Conservation (phyloP, 2,888 invertebrate genomes). For the Allolobophora icterica region DNA sequence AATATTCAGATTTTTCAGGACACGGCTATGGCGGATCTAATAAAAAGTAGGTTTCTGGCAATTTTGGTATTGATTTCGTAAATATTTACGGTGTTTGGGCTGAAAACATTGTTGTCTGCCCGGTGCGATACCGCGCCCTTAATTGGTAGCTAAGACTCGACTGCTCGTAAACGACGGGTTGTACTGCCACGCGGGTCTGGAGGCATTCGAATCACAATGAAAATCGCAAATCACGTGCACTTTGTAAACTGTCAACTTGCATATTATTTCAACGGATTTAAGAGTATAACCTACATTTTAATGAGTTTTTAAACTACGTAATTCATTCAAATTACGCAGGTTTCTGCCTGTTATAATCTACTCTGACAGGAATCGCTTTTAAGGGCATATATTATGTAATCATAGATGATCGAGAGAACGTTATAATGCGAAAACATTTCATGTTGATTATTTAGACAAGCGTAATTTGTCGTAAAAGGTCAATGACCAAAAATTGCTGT, state of each 20-base stretch:
- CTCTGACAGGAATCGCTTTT: background rate
- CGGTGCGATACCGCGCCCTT: background rate
- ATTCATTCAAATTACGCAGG: background rate
- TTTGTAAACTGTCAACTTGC: background rate
- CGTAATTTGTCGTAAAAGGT: background rate
- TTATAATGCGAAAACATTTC: background rate
- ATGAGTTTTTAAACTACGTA: background rate
- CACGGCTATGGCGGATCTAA: conserved; percentile 1
- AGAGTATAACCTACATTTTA: background rate
- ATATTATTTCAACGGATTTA: background rate
- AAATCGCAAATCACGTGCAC: background rate
- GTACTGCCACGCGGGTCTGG: background rate
- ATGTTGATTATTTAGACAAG: background rate
- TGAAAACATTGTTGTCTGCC: background rate
- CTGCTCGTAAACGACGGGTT: background rate
- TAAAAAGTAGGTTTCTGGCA: background rate
- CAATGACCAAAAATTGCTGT: background rate
- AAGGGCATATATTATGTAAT: background rate
- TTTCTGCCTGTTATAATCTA: background rate
- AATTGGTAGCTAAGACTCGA: background rate
- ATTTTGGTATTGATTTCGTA: background rate
- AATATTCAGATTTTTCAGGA: conserved; percentile 27
- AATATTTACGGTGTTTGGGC: background rate
- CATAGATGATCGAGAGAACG: background rate
- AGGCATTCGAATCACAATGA: conserved; percentile 9